These are phyloP conservation scores for Heteronetta atricapilla DNA, from an alignment of 2,113 vertebrate genomes.

Conservation along the genomic window DNA sequence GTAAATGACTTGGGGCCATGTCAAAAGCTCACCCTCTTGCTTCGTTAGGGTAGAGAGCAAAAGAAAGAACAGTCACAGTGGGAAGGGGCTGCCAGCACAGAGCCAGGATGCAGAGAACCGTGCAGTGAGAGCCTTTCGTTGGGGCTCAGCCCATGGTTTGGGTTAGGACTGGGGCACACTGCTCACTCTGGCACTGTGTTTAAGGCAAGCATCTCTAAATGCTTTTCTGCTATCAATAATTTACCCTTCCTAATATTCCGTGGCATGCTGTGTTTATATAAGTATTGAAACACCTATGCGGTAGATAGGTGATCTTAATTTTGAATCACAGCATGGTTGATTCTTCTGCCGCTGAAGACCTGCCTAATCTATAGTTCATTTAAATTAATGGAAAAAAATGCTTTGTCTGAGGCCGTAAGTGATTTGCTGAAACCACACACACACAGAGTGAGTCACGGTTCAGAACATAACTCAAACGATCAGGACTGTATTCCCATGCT, in stretches of 20 bases:
- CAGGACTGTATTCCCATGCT: conserved; percentile 54
- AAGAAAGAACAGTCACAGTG: not conserved
- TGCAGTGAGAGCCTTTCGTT: not conserved
- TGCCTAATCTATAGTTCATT: conserved; percentile 19
- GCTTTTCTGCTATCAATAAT: conserved; percentile 20
- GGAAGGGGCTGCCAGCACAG: not conserved
- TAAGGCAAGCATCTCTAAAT: conserved; percentile 19
- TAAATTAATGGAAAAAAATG: conserved; percentile 45
- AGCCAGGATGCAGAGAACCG: accelerated
- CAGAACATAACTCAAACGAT: conserved; percentile 22
- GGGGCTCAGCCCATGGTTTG: conserved; percentile 1
- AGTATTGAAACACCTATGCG: not conserved
- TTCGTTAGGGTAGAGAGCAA: not conserved
- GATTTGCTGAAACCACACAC: conserved; percentile 44
- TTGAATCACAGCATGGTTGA: not conserved
- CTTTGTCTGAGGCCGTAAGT: conserved; percentile 35
- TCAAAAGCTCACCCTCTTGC: not conserved
- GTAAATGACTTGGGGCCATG: not conserved
- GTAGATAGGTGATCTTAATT: conserved; percentile 6
- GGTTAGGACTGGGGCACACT: not conserved
- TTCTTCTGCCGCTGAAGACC: not conserved
- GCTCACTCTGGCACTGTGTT: not conserved
- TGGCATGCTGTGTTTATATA: conserved; percentile 11
- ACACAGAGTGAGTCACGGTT: conserved; percentile 28
- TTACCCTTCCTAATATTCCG: not conserved